These are phyloP conservation scores for Caranx ignobilis DNA, from an alignment of 2,113 vertebrate genomes.

Conservation along the genomic window DNA sequence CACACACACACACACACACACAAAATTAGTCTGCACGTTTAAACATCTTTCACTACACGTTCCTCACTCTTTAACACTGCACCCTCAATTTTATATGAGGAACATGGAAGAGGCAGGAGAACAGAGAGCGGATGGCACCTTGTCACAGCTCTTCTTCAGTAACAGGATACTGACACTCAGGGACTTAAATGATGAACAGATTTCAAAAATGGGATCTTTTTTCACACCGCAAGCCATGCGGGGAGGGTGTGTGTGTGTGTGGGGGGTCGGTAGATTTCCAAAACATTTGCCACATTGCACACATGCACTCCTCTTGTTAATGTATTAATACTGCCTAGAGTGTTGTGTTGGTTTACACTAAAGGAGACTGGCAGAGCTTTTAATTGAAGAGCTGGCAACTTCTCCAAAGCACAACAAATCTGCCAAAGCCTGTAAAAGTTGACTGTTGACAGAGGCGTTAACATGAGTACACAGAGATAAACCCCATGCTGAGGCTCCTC, in stretches of 20 bases:
- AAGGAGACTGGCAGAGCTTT: conserved; percentile 60
- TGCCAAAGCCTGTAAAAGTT: conserved; percentile 67
- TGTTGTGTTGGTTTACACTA: conserved; percentile 30
- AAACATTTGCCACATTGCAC: conserved; percentile 39
- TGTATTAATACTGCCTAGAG: conserved; percentile 52
- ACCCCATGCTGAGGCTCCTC: conserved; percentile 44
- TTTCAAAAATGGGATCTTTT: no score
- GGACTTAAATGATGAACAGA: conserved; percentile 27
- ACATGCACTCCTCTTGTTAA: conserved; percentile 51
- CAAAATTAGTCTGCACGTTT: no score
- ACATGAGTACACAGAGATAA: conserved; percentile 73
- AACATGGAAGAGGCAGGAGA: background rate
- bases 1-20: background rate
- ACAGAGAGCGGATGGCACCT: background rate
- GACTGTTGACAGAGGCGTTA: conserved; percentile 71
- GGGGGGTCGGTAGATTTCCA: conserved; percentile 1
- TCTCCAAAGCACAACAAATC: conserved; percentile 65
- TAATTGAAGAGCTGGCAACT: conserved; percentile 74
- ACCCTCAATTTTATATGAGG: background rate
- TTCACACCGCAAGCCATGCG: no score
- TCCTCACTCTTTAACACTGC: background rate
- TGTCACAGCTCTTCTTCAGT: background rate
- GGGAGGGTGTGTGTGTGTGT: no score
- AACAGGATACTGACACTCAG: background rate
- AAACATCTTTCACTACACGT: background rate